phyloP scores from a whole-genome alignment of 2,888 invertebrate genomes.

The Galerucella nymphaeae region DNA sequence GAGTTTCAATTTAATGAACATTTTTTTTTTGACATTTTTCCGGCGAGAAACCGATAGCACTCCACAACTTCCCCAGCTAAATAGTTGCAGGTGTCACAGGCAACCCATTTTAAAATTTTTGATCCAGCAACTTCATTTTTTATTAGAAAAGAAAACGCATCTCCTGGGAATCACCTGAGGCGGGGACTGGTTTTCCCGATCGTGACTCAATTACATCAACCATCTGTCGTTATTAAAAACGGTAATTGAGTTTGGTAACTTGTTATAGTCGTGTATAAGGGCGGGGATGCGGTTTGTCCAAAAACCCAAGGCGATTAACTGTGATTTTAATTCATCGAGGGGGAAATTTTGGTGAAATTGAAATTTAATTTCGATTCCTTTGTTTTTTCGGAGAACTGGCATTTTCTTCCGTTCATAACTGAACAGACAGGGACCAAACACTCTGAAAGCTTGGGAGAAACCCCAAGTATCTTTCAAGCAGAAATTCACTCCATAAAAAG shows the following conservation, averaged over 20 bases:
- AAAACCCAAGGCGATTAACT: constrained; percentile 10
- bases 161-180: constrained; percentile 18
- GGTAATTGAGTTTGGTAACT: constrained; percentile 30
- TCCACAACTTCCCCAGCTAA: neutral
- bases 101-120: neutral
- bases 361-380: neutral
- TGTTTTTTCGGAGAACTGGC: neutral
- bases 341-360: constrained; percentile 6
- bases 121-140: neutral
- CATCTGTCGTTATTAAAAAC: constrained; percentile 36
- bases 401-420: no score
- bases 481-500: no score
- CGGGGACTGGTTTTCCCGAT: constrained; percentile 20
- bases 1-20: no score
- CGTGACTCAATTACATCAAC: constrained; percentile 35
- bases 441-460: no score
- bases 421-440: no score
- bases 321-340: constrained; percentile 21
- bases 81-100: neutral
- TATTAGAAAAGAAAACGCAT: neutral
- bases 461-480: no score
- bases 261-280: constrained; percentile 16
- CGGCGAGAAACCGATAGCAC: no score
- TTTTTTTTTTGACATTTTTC: no score
- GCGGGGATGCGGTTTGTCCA: constrained; percentile 16